These are phyloP conservation scores for Erpetoichthys calabaricus DNA, from an alignment of 2,797 vertebrate species.

Conservation along the genomic window DNA sequence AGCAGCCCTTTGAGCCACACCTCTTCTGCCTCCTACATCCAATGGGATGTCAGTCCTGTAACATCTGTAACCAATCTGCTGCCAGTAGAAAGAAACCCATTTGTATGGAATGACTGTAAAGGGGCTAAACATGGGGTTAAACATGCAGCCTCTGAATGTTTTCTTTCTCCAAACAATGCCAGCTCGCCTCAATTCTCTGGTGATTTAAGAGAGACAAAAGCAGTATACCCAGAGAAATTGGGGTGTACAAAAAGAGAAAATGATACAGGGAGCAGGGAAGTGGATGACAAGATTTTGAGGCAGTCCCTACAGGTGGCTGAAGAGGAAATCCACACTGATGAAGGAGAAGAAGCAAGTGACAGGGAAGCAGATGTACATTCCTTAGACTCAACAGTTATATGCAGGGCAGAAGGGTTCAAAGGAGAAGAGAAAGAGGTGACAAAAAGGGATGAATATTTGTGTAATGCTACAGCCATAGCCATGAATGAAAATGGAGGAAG, in stretches of 20 bases:
- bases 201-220: slow-evolving; percentile 18
- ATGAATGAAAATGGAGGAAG: too few relatives aligned
- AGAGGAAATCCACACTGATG: too few relatives aligned
- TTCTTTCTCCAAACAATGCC: slow-evolving; percentile 30
- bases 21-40: slow-evolving; percentile 31
- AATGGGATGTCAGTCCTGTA: slow-evolving; percentile 63
- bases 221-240: slow-evolving; percentile 24
- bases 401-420: slow-evolving; percentile 17
- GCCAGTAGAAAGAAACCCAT: slow-evolving; percentile 27
- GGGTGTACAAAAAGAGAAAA: slow-evolving; percentile 15
- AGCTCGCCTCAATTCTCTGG: slow-evolving; percentile 18
- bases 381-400: neutral
- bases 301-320: too few relatives aligned
- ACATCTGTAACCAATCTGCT: slow-evolving; percentile 39
- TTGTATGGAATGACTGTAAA: slow-evolving; percentile 27
- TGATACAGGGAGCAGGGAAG: slow-evolving; percentile 16
- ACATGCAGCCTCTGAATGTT: slow-evolving; percentile 44
- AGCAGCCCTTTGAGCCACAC: slow-evolving; percentile 53
- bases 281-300: too few relatives aligned
- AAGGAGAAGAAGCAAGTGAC: neutral
- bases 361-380: slow-evolving; percentile 17
- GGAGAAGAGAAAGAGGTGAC: slow-evolving; percentile 14
- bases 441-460: too few relatives aligned
- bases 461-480: too few relatives aligned
- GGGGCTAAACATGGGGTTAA: slow-evolving; percentile 31